These are phyloP conservation scores for Aspidoscelis tigris DNA, from an alignment of 2,113 vertebrate species.

Conservation along the genomic window DNA sequence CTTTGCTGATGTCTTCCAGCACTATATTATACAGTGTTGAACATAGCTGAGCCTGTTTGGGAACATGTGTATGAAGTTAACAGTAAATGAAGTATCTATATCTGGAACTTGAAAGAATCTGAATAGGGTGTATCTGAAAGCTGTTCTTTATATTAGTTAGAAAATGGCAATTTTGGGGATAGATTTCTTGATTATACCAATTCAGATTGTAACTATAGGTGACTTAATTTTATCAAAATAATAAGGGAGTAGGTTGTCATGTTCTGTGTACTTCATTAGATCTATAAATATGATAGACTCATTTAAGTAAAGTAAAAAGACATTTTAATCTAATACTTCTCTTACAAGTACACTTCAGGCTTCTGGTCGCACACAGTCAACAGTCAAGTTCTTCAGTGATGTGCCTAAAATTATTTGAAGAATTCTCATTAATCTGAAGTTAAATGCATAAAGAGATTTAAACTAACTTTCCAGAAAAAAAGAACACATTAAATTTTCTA, in stretches of 20 bases:
- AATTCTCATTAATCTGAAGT: constrained; percentile 18
- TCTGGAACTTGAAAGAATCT: background rate
- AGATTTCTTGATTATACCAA: background rate
- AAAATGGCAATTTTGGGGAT: too few species aligned
- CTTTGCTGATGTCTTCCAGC: background rate
- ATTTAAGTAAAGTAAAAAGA: background rate
- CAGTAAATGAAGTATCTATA: background rate
- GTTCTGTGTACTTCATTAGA: background rate
- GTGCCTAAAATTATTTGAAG: background rate
- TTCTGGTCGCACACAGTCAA: background rate
- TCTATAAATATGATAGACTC: background rate
- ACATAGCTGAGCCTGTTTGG: background rate
- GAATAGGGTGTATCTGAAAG: background rate
- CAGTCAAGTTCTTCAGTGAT: background rate
- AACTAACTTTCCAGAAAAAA: constrained; percentile 3
- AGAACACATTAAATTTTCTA: rapidly evolving
- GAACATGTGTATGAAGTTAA: background rate
- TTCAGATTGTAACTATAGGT: background rate
- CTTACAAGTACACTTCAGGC: constrained; percentile 25
- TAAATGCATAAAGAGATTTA: background rate
- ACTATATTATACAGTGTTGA: background rate
- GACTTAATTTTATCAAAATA: background rate
- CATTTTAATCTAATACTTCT: background rate
- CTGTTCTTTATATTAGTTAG: too few species aligned
- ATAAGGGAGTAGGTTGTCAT: background rate